Base-by-base conservation (phyloP, 1,140 invertebrate genomes). In the Melanaphis sacchari region DNA sequence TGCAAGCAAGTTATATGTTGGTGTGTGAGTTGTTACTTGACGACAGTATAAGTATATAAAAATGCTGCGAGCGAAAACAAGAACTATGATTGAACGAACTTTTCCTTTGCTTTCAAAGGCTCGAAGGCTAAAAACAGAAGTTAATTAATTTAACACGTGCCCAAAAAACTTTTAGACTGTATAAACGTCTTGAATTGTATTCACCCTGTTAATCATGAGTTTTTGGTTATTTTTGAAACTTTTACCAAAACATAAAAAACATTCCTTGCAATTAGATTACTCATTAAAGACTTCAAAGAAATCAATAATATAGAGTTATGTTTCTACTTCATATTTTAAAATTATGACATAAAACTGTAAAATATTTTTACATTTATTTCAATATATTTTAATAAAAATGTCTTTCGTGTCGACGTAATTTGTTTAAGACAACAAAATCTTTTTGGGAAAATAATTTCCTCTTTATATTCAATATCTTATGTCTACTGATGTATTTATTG, bases 81-180 rank as follows among this genome's bases (percentile, higher is more conserved):
- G 49, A 54, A 38, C 38, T 66, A 90, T 90, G 54, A 90, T 90
- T 90, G 54, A 90, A 66, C 54, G 52, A 90, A 90, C 89, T 90
- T 90, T 90, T 66, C 89, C 22, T 54, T 52, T 54, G 89, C 52
- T 59, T 59, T 66, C 24, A 40, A 66, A 21, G 26, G 38, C 40
- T 38, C 26, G 52, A 41, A 66, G 89, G 52, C 89, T 90, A 31
- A 38, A 90, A 90, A 66, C 89, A 49, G 76, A 52, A 93, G 91
- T 82, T 93, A 93, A 93, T 93, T 92, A 84, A 92, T 82, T 91
- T 92, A 76, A 82, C 66, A 81, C 66, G 66, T 92, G 90, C 40
- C 66, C 90, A 49, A 92, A 92, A 92, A 92, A 92, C 90, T 91
- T 91, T 91, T 76, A 38, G 54, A n/a, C 31, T 22, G 88, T 24